Percentiles rank a stretch among this genome's conserved stretches.
Conservation (phyloP, 2,113 vertebrate species). For the Trachemys scripta region DNA sequence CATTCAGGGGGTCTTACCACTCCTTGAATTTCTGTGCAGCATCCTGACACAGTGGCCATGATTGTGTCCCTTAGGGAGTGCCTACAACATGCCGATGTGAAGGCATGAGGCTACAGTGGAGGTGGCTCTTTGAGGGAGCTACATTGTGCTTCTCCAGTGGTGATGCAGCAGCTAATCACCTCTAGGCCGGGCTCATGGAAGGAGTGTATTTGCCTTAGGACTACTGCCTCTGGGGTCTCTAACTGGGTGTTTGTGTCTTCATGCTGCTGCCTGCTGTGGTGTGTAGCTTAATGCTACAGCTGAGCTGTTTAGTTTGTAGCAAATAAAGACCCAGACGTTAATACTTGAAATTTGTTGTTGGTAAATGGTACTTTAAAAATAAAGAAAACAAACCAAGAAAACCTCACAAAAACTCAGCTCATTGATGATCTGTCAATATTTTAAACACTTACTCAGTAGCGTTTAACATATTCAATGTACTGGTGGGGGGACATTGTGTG, state of each 20-base stretch:
- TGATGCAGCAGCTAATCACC: accelerated
- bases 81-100: neutral
- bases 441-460: neutral
- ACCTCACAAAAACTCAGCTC: neutral
- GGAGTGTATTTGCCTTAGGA: neutral
- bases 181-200: neutral
- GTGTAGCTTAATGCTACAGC: neutral
- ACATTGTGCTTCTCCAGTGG: neutral
- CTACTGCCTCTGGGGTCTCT: neutral
- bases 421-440: neutral
- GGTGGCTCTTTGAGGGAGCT: neutral
- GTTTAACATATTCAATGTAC: neutral
- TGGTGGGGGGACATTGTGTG: neutral
- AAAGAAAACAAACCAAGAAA: neutral
- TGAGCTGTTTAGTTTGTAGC: neutral
- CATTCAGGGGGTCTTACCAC: neutral
- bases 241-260: neutral
- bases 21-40: neutral
- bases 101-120: neutral
- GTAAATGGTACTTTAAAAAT: neutral
- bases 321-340: neutral
- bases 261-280: neutral
- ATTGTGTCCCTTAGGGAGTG: neutral
- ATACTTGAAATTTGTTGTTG: neutral
- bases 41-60: neutral